These are phyloP conservation scores for Hesperia comma DNA, from an alignment of 2,888 invertebrate genomes.

Conservation along the genomic window DNA sequence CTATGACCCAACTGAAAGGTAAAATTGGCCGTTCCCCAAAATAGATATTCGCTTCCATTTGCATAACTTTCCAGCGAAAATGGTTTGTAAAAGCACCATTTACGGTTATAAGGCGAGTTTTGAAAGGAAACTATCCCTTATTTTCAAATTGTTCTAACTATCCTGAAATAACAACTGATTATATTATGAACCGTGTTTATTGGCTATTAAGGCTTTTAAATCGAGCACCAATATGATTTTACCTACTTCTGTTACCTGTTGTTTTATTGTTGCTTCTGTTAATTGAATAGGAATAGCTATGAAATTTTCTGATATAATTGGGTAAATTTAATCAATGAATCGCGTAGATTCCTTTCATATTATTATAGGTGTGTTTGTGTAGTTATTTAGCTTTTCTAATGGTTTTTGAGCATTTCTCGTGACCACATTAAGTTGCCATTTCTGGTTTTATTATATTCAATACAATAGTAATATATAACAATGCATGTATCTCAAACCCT, in stretches of 20 bases:
- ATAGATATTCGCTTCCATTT: slow-evolving; percentile 31
- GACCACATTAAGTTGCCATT: too few relatives aligned
- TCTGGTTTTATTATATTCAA: too few relatives aligned
- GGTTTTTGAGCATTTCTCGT: too few relatives aligned
- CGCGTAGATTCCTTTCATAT: too few relatives aligned
- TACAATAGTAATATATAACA: too few relatives aligned
- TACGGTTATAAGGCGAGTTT: slow-evolving; percentile 15
- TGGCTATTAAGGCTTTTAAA: background rate
- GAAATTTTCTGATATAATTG: background rate
- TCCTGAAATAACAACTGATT: slow-evolving; percentile 17
- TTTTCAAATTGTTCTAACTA: slow-evolving; percentile 15
- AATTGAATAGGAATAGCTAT: background rate
- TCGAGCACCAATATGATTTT: slow-evolving; percentile 1
- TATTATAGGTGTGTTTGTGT: too few relatives aligned
- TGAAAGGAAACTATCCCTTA: slow-evolving; percentile 23
- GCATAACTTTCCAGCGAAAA: slow-evolving; percentile 28
- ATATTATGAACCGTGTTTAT: slow-evolving; percentile 25
- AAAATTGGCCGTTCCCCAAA: slow-evolving; percentile 34
- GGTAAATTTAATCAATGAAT: background rate
- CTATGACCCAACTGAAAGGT: slow-evolving; percentile 20
- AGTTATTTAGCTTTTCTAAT: too few relatives aligned
- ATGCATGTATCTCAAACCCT: too few relatives aligned
- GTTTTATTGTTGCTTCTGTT: background rate
- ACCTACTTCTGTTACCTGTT: too few relatives aligned
- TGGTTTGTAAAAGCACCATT: slow-evolving; percentile 30